Conservation (phyloP, 2,888 invertebrate species). For the Andrena chrysosceles region DNA sequence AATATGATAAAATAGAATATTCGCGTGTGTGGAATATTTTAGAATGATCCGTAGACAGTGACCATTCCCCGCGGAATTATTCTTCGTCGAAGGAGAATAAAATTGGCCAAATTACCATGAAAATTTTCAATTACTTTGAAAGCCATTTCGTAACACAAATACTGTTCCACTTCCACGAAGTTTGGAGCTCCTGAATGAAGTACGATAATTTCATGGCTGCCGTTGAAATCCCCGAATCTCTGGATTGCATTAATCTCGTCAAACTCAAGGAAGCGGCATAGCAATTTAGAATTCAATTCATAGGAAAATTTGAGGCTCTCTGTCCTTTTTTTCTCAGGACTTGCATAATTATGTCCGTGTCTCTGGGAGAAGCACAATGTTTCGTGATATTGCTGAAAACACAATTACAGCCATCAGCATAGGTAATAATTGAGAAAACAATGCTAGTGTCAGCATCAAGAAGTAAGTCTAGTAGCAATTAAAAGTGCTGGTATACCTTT, state of each 20-base stretch:
- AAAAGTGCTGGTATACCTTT: neutral
- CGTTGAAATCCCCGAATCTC: no score
- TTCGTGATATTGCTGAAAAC: neutral
- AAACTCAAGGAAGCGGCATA: neutral
- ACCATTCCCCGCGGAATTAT: neutral
- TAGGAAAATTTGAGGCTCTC: neutral
- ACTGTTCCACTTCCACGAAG: neutral
- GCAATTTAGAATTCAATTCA: neutral
- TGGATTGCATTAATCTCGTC: neutral
- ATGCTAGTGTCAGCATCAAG: neutral
- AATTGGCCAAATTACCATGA: neutral
- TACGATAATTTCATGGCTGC: neutral
- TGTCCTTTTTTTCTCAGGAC: neutral
- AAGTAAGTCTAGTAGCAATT: neutral
- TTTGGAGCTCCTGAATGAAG: neutral
- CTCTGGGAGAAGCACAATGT: neutral
- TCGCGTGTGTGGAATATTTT: no score
- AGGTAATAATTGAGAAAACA: conserved; percentile 24
- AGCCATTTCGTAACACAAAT: neutral
- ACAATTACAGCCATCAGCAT: neutral
- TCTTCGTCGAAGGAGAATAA: neutral
- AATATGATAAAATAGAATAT: no score
- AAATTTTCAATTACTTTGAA: neutral
- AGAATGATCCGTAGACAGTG: neutral
- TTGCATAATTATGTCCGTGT: neutral